Evolutionary conservation across 2,888 invertebrate species (phyloP), one percentile per base, ranked within the genome.

Genomic region (Erebia palarica): DNA sequence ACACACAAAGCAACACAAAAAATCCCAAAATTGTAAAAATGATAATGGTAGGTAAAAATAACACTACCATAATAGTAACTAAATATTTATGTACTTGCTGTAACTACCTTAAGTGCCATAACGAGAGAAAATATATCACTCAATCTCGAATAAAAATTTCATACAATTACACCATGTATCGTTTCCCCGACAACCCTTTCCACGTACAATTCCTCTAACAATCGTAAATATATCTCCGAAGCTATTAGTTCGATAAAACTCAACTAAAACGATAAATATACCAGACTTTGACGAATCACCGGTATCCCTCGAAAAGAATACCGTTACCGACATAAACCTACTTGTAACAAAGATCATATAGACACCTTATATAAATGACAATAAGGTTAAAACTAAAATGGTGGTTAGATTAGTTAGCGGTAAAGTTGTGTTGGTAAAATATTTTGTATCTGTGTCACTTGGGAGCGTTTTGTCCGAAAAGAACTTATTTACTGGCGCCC

Each of bases 161-260:
- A 36, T 57, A 57, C 36, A 55, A 44, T 57, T 60, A 53, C 53
- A 42, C 47, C 65, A 4, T 61, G 49, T 65, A 66, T 63, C 49
- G 61, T 65, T 68, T 67, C 44, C 51, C 65, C 51, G 69, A 67
- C 73, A 91, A 91, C 91, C 92, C 91, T 91, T 90, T 86, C 84
- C 82, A 83, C 82, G 82, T 84, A 79, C 82, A 83, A 83, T 84
- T 86, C 86, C 84, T 81, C 81, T 84, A 80, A 86, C 90, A 90
- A 92, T 91, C 91, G 91, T 91, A 92, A 92, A 92, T 92, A 85
- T 89, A 92, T 92, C 91, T 91, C 89, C 79, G 79, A 81, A 83
- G 86, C 91, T 92, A 92, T 92, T 92, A 92, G 92, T 92, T 86
- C 90, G 91, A 92, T 92, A 92, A 92, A 92, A 92, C 92, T 92